These are phyloP conservation scores for Dendrocincla fuliginosa DNA, from an alignment of 2,797 vertebrate species.

Conservation along the genomic window DNA sequence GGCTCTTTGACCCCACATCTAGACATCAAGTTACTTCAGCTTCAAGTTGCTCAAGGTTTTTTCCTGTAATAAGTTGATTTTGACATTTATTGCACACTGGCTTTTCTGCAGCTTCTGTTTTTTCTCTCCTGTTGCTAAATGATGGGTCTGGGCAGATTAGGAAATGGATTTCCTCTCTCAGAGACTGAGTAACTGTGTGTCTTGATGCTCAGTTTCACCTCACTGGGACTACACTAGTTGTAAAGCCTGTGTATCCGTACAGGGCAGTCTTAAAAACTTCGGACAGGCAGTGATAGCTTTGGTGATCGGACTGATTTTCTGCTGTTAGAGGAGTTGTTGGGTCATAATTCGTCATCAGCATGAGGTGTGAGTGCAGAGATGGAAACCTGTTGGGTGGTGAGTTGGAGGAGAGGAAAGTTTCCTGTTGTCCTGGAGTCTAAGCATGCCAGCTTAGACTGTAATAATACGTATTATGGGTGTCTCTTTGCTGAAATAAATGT, in stretches of 20 bases:
- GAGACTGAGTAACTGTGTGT: background rate
- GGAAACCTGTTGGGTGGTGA: background rate
- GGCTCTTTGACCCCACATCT: background rate
- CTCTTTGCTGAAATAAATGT: background rate
- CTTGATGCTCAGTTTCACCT: background rate
- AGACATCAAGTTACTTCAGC: background rate
- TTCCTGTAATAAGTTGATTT: constrained; percentile 2
- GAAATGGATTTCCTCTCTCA: constrained; percentile 26
- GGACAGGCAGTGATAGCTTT: background rate
- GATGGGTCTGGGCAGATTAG: background rate
- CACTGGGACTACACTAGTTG: accelerated
- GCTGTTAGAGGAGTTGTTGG: background rate
- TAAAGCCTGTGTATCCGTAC: background rate
- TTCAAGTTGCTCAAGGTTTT: constrained; percentile 45
- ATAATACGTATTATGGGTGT: background rate
- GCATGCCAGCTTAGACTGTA: background rate
- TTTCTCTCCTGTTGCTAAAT: constrained; percentile 45
- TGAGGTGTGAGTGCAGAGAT: background rate
- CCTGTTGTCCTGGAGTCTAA: background rate
- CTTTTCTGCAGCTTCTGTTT: constrained; percentile 48
- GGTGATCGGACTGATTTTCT: background rate
- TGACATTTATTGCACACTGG: background rate
- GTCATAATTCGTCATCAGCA: accelerated
- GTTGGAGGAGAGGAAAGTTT: background rate
- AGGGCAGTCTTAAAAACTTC: background rate